phyloP scores from a whole-genome alignment of 2,113 vertebrate species.

The Delphinus delphis region DNA sequence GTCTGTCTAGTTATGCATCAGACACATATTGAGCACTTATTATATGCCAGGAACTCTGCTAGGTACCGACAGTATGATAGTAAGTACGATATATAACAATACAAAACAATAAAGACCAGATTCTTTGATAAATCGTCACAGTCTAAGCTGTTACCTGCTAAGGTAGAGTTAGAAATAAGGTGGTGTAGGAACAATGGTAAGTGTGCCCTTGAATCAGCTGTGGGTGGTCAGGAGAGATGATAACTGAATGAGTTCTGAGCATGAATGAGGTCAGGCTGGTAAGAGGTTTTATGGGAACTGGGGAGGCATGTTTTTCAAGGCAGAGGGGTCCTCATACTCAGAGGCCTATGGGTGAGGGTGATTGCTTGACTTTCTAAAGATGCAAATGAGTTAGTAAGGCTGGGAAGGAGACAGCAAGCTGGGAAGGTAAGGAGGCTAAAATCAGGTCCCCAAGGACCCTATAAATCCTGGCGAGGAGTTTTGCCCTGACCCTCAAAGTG shows the following conservation, averaged over 20 bases:
- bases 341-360: not conserved
- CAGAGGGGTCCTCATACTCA: not conserved
- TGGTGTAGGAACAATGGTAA: rapidly evolving
- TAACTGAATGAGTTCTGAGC: not conserved
- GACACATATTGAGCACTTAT: not conserved
- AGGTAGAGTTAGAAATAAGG: not conserved
- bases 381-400: not conserved
- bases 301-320: not conserved
- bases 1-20: not conserved
- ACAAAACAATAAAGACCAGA: not conserved
- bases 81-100: not conserved
- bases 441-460: not conserved
- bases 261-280: not conserved
- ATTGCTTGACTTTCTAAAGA: not conserved
- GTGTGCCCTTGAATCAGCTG: not conserved
- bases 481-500: not conserved
- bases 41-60: not conserved
- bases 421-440: not conserved
- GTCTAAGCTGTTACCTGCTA: not conserved
- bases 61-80: not conserved
- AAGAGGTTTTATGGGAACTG: not conserved
- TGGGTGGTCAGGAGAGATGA: not conserved
- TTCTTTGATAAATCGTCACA: not conserved
- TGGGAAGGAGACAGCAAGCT: not conserved
- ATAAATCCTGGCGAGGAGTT: not conserved